Percentiles rank a stretch among this genome's conserved stretches.
Evolutionary conservation across 1,140 invertebrate species (phyloP).

Genomic region (Papilio aristodemus): DNA sequence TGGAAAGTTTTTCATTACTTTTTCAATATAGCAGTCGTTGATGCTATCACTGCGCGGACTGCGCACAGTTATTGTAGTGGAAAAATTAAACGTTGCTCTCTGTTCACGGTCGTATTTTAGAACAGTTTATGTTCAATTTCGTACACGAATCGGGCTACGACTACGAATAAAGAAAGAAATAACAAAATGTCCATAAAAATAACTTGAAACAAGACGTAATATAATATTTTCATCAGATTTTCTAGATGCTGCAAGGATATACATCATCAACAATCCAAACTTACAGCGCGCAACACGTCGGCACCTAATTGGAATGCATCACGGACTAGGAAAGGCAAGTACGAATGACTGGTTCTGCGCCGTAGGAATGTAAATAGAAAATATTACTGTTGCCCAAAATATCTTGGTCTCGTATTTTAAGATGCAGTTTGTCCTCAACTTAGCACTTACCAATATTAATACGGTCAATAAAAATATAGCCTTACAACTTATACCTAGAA

Average conservation of each 20-base stretch:
- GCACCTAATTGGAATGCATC: conserved; percentile 12
- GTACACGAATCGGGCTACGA: conserved; percentile 2
- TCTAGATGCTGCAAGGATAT: no score
- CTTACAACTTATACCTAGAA: no score
- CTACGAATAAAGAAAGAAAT: conserved; percentile 24
- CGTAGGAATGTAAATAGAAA: no score
- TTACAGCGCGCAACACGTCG: conserved; percentile 27
- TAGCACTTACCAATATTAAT: no score
- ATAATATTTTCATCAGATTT: no score
- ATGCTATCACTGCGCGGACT: conserved; percentile 33
- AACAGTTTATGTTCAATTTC: conserved; percentile 31
- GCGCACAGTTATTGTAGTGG: conserved; percentile 27
- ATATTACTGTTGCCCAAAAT: no score
- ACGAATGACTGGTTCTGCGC: conserved; percentile 17
- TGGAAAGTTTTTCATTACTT: conserved; percentile 47
- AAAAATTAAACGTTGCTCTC: conserved; percentile 28
- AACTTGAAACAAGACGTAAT: conserved; percentile 96
- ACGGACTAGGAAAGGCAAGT: conserved; percentile 1
- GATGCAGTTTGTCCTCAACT: no score
- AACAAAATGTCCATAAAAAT: conserved; percentile 83
- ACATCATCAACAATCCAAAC: no score
- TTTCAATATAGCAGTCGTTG: conserved; percentile 45
- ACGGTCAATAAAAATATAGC: no score
- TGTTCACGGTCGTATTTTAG: conserved; percentile 24
- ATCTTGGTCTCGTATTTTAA: no score